Conservation (phyloP, 2,113 vertebrate species). For the Leptobrachium leishanense region DNA sequence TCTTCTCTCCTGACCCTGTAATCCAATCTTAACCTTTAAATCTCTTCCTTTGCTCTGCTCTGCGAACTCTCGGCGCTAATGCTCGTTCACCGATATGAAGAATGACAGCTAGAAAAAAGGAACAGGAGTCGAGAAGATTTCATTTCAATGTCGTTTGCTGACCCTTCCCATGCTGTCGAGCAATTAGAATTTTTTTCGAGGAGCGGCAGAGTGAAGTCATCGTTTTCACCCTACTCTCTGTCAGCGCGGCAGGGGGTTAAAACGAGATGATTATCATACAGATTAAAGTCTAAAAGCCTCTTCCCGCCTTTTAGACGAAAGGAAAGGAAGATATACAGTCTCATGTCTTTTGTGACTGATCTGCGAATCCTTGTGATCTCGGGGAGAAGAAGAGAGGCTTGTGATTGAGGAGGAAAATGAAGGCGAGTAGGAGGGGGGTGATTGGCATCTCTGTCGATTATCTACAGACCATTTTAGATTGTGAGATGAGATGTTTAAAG, state of each 20-base stretch:
- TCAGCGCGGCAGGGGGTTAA: conserved; percentile 17
- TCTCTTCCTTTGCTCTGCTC: not conserved
- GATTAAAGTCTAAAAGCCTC: conserved; percentile 21
- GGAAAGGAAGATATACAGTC: not conserved
- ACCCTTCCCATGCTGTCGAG: conserved; percentile 6
- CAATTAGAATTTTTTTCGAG: not conserved
- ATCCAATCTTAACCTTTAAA: conserved; percentile 45
- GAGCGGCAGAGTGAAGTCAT: not conserved
- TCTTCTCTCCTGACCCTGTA: conserved; percentile 7
- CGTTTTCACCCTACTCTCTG: not conserved
- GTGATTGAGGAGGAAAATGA: not conserved
- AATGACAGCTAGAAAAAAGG: conserved; percentile 14
- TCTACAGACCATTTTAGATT: not conserved
- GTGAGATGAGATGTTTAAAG: conserved; percentile 2
- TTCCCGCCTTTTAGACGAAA: not conserved
- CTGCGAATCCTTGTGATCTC: not conserved
- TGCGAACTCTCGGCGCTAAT: not conserved
- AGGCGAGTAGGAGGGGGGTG: not conserved
- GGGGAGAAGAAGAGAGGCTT: not conserved
- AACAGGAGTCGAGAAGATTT: conserved; percentile 3
- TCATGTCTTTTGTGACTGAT: conserved; percentile 20
- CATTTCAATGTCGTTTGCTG: not conserved
- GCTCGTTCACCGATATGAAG: conserved; percentile 3
- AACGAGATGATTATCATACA: conserved; percentile 23
- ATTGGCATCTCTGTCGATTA: conserved; percentile 15